Percentiles rank a stretch among this genome's conserved stretches.
Evolutionary conservation across 2,888 invertebrate species (phyloP).

Genomic region (Tryphoninae sp.): DNA sequence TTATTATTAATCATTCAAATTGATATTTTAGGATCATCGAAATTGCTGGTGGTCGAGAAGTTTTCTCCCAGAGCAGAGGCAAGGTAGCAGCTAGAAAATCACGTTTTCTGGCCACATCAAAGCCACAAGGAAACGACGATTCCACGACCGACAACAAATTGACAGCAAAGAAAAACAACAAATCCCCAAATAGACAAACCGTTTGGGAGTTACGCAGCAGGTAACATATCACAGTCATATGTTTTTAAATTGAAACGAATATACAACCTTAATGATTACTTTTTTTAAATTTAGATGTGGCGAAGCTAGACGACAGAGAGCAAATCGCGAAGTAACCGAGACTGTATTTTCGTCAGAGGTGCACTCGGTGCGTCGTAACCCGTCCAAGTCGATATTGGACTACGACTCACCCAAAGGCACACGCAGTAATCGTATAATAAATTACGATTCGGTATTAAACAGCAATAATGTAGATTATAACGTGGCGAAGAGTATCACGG

Average conservation of each 20-base stretch:
- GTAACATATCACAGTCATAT: conserved; percentile 68
- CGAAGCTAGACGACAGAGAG: conserved; percentile 80
- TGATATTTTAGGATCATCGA: conserved; percentile 84
- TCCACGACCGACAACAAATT: conserved; percentile 79
- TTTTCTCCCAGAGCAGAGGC: conserved; percentile 91
- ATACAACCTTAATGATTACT: conserved; percentile 1
- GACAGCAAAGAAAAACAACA: conserved; percentile 81
- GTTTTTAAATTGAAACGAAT: conserved; percentile 69
- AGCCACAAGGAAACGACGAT: conserved; percentile 79
- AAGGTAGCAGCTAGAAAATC: conserved; percentile 88
- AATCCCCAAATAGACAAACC: conserved; percentile 83
- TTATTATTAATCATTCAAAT: neutral
- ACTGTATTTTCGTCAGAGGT: conserved; percentile 85
- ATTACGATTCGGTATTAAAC: conserved; percentile 79
- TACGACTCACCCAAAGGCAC: conserved; percentile 77
- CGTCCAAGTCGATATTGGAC: conserved; percentile 78
- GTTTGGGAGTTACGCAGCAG: conserved; percentile 84
- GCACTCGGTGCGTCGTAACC: conserved; percentile 83
- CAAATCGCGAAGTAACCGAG: conserved; percentile 84
- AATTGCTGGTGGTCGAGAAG: conserved; percentile 91
- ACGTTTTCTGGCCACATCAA: conserved; percentile 82
- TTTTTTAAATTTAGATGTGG: conserved; percentile 76
- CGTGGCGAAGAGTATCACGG: conserved; percentile 78
- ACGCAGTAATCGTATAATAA: conserved; percentile 76
- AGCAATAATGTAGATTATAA: conserved; percentile 81